A percentile compares a stretch with the other conserved stretches of the same genome.
Evolutionary conservation across 1,140 invertebrate species (phyloP).

Genomic region (Drepana arcuata): DNA sequence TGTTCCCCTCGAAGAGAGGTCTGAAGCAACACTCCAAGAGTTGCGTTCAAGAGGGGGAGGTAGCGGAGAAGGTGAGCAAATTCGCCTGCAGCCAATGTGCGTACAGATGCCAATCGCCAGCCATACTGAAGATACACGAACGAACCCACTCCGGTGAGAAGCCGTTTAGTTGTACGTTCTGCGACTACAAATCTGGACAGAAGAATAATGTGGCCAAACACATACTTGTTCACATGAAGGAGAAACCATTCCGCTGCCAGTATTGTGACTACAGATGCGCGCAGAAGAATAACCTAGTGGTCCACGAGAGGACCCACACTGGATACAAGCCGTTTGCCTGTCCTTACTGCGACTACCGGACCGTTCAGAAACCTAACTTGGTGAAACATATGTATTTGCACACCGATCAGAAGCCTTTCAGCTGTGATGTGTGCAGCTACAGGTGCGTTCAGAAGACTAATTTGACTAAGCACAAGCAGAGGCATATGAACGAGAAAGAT

Average conservation of each 20-base stretch:
- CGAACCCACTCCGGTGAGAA: slow-evolving; percentile 75
- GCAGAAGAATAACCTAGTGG: slow-evolving; percentile 72
- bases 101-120: slow-evolving; percentile 64
- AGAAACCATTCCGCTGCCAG: slow-evolving; percentile 81
- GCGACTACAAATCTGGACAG: slow-evolving; percentile 82
- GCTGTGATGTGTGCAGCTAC: slow-evolving; percentile 76
- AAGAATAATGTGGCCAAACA: slow-evolving; percentile 84
- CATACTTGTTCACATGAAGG: slow-evolving; percentile 82
- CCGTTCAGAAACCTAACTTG: slow-evolving; percentile 72
- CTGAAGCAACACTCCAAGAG: slow-evolving; percentile 50
- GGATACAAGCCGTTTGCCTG: slow-evolving; percentile 76
- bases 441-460: slow-evolving; percentile 68
- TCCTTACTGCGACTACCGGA: slow-evolving; percentile 75
- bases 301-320: slow-evolving; percentile 75
- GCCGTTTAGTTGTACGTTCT: slow-evolving; percentile 77
- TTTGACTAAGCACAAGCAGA: slow-evolving; percentile 63
- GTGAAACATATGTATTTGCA: slow-evolving; percentile 78
- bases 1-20: slow-evolving; percentile 46
- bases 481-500: slow-evolving; percentile 61
- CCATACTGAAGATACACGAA: slow-evolving; percentile 80
- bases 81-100: slow-evolving; percentile 58
- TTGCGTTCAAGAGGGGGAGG: slow-evolving; percentile 30
- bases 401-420: slow-evolving; percentile 75
- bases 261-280: slow-evolving; percentile 81
- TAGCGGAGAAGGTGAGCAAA: slow-evolving; percentile 45